Evolutionary conservation across 2,797 vertebrate species (phyloP).

Genomic region (Avahi laniger): DNA sequence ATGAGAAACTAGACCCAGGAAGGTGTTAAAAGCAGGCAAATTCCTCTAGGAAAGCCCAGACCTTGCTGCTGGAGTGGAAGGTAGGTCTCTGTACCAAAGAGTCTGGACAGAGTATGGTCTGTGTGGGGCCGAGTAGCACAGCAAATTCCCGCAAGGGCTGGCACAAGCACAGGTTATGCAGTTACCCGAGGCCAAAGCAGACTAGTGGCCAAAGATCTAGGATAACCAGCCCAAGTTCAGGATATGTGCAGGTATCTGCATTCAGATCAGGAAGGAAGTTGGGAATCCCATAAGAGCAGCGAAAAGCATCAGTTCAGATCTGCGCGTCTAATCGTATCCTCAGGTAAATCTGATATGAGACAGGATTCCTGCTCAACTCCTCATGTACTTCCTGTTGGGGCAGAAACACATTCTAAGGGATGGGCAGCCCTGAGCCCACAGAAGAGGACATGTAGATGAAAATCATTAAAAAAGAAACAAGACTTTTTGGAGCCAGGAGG

Average conservation of each 20-base stretch:
- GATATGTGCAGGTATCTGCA: neutral
- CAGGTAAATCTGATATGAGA: neutral
- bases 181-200: neutral
- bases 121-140: accelerated
- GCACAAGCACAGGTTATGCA: neutral
- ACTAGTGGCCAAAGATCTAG: neutral
- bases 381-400: neutral
- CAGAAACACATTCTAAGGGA: neutral
- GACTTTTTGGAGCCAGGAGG: neutral
- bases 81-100: too few relatives aligned
- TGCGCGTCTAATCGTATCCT: neutral
- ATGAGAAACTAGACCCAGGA: neutral
- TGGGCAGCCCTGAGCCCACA: neutral
- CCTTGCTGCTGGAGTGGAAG: too few relatives aligned
- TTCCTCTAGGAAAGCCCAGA: neutral
- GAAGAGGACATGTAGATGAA: neutral
- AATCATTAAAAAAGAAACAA: neutral
- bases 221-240: neutral
- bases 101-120: accelerated
- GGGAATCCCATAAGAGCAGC: neutral
- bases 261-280: neutral
- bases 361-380: neutral
- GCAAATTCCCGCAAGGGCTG: neutral
- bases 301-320: accelerated
- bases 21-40: neutral